Percentiles rank a stretch among this genome's conserved stretches.
These are phyloP conservation scores for Uria aalge DNA, from an alignment of 2,113 vertebrate species.

Conservation along the genomic window DNA sequence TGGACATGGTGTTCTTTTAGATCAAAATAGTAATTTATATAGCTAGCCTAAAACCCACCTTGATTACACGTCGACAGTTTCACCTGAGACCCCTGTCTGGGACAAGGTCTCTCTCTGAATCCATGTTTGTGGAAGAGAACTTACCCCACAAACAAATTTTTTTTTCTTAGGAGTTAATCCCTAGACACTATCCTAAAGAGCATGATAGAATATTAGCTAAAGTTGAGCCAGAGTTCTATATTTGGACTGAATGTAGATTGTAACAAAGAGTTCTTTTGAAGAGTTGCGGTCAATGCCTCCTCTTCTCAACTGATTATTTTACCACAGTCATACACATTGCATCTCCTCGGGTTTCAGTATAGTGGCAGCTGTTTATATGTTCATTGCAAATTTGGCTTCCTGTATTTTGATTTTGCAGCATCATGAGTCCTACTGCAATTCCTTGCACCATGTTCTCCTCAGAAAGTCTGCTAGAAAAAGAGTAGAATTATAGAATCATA, in stretches of 20 bases:
- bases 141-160: background rate
- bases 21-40: background rate
- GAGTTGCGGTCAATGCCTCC: background rate
- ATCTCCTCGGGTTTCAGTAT: background rate
- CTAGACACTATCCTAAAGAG: background rate
- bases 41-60: background rate
- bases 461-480: background rate
- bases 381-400: background rate
- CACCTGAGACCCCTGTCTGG: background rate
- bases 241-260: background rate
- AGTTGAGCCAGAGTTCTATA: conserved; percentile 8
- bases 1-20: background rate
- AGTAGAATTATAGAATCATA: background rate
- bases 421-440: background rate
- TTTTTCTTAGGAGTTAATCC: background rate
- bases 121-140: background rate
- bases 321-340: background rate
- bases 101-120: background rate
- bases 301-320: background rate
- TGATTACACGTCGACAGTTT: background rate
- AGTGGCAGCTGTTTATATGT: background rate
- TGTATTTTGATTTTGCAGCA: background rate
- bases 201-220: background rate
- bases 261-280: conserved; percentile 47
- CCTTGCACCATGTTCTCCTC: background rate